Conservation (phyloP, 2,797 vertebrate species). For the Acropternis orthonyx region DNA sequence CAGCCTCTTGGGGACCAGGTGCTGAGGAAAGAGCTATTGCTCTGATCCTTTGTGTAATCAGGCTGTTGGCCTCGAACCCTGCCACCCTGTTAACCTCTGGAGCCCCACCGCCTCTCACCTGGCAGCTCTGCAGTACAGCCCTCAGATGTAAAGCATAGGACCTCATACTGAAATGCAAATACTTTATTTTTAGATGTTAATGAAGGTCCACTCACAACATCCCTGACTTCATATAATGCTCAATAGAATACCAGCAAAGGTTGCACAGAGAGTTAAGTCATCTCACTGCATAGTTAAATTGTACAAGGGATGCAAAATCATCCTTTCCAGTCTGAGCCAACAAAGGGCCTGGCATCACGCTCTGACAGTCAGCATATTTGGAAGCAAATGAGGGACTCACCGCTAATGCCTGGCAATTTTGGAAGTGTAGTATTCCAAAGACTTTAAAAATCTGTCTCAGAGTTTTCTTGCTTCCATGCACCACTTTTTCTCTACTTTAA, state of each 20-base stretch:
- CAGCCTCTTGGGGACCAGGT: neutral
- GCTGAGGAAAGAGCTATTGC: neutral
- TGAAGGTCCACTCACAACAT: neutral
- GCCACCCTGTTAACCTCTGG: neutral
- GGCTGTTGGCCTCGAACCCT: neutral
- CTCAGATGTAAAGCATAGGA: neutral
- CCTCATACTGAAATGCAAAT: neutral
- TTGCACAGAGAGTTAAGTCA: neutral
- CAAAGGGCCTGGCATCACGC: neutral
- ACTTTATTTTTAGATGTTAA: neutral
- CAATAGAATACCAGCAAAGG: neutral
- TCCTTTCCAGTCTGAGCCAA: neutral
- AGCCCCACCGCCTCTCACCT: neutral
- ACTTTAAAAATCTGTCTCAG: neutral
- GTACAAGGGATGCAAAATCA: neutral
- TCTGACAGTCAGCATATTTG: neutral
- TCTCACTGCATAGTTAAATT: neutral
- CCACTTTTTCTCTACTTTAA: neutral
- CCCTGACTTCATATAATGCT: neutral
- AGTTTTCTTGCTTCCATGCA: neutral
- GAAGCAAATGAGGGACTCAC: neutral
- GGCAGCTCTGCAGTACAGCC: neutral
- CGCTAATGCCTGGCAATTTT: neutral
- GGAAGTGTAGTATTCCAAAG: neutral
- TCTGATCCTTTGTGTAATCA: neutral